Conservation (phyloP, 2,888 invertebrate genomes). For the Argynnis bischoffii region DNA sequence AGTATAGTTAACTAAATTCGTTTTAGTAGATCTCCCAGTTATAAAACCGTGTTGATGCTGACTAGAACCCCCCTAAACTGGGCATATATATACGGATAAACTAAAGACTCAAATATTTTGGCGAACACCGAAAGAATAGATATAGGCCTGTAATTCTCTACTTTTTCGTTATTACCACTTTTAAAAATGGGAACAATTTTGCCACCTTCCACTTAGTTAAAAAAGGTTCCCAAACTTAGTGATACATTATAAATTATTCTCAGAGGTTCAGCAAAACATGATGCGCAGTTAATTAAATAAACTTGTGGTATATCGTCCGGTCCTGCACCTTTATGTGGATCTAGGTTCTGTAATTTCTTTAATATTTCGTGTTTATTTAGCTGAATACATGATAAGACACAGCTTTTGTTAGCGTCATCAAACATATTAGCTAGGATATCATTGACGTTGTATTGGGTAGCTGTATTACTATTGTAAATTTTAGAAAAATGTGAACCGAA, state of each 20-base stretch:
- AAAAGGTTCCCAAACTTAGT: not conserved
- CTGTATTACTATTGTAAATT: too few relatives aligned
- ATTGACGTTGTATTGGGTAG: too few relatives aligned
- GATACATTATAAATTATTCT: slow-evolving; percentile 7
- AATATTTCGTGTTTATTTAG: too few relatives aligned
- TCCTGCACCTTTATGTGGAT: not conserved
- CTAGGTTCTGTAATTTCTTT: too few relatives aligned
- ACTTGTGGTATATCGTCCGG: slow-evolving; percentile 9
- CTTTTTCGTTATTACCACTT: slow-evolving; percentile 1
- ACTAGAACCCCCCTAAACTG: not conserved
- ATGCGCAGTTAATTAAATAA: slow-evolving; percentile 6
- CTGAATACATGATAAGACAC: not conserved
- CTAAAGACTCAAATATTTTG: too few relatives aligned
- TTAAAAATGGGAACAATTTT: slow-evolving; percentile 23
- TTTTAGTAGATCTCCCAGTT: slow-evolving; percentile 1
- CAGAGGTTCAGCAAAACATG: not conserved
- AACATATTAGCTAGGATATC: too few relatives aligned
- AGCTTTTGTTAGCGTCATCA: too few relatives aligned
- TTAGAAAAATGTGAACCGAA: not conserved
- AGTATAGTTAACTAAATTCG: not conserved
- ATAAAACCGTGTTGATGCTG: slow-evolving; percentile 10
- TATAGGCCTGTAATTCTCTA: slow-evolving; percentile 1
- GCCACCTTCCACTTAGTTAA: slow-evolving; percentile 17
- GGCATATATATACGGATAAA: too few relatives aligned
- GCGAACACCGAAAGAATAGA: too few relatives aligned